Evolutionary conservation across 2,888 invertebrate species (phyloP), one percentile per base, ranked within the genome.

Genomic region (Synanthedon vespiformis): DNA sequence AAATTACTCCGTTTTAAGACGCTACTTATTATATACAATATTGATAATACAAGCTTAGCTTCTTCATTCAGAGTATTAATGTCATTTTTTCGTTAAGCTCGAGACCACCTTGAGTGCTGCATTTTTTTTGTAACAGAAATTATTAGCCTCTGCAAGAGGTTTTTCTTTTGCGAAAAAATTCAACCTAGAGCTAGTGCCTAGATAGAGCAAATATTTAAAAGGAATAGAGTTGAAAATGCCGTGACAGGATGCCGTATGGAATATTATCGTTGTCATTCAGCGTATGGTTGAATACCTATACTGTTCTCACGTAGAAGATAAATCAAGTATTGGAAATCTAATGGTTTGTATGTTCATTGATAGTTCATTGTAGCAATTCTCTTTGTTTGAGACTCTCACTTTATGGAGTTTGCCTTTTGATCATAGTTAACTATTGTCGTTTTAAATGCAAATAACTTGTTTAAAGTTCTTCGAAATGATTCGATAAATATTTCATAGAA

Each of bases 241-340:
- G 51, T 58, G 57, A 54, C 53, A 14, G 47, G 54, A 54, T 52
- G 50, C 54, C 49, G 44, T 54, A 54, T 55, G 49, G 53, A 56
- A 59, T 53, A 49, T 55, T 51, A 55, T 51, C 54, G 61, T 59
- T 56, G 57, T 64, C 61, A 34, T 34, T 34, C 34, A 34, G 58
- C 59, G 63, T 60, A 59, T 58, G 58, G 64, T 64, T 72, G 66
- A 70, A 74, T 68, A n/a, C n/a, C n/a, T n/a, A 66, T 69, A 70
- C 65, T 62, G 65, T 67, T 63, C 65, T 66, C 65, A 65, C 62
- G 61, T 63, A 64, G 66, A 56, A 63, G 60, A 72, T 72, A 77
- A 72, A 77, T 77, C 68, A 68, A 66, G 63, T 64, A 71, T 72
- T 73, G 67, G 72, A 74, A 78, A 70, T 68, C 64, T 65, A 66